A percentile compares a stretch with the other conserved stretches of the same genome.
Evolutionary conservation across 1,140 invertebrate species (phyloP).

Genomic region (Plodia interpunctella): DNA sequence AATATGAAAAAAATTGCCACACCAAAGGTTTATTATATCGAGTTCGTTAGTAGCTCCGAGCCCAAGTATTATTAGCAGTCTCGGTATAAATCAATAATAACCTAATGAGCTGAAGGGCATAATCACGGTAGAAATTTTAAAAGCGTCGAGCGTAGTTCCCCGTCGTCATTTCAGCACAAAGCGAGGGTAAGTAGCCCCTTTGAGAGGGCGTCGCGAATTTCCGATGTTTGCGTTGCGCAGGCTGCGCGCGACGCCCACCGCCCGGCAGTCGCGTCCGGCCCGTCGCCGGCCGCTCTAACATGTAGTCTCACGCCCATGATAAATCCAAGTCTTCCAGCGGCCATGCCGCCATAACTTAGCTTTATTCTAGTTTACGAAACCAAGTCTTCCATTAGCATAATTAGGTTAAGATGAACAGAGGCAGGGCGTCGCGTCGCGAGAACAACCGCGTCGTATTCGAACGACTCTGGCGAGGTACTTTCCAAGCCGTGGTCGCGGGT

Average conservation of each 20-base stretch:
- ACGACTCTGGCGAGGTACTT: constrained; percentile 80
- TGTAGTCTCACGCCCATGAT: constrained; percentile 38
- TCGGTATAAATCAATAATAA: background rate
- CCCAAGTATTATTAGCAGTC: background rate
- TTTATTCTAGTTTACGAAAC: constrained; percentile 57
- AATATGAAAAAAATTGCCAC: no score
- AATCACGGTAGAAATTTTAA: background rate
- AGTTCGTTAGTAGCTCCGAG: no score
- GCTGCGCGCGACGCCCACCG: constrained; percentile 63
- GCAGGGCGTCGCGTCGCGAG: constrained; percentile 64
- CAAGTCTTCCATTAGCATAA: constrained; percentile 71
- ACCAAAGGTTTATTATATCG: no score
- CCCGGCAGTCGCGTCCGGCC: constrained; percentile 60
- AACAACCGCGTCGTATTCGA: constrained; percentile 79
- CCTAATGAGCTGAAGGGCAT: background rate
- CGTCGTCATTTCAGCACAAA: constrained; percentile 15
- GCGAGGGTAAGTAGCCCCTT: constrained; percentile 30
- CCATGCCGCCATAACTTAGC: constrained; percentile 43
- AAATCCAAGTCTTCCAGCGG: constrained; percentile 59
- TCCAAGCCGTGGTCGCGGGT: constrained; percentile 72
- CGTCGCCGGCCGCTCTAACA: constrained; percentile 58
- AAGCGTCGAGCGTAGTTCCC: background rate
- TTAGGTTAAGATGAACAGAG: constrained; percentile 65
- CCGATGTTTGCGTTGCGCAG: constrained; percentile 64
- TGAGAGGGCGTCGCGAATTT: constrained; percentile 36